Base-by-base conservation (phyloP, 92 coral and sea anemone genomes). In the Desmophyllum pertusum region DNA sequence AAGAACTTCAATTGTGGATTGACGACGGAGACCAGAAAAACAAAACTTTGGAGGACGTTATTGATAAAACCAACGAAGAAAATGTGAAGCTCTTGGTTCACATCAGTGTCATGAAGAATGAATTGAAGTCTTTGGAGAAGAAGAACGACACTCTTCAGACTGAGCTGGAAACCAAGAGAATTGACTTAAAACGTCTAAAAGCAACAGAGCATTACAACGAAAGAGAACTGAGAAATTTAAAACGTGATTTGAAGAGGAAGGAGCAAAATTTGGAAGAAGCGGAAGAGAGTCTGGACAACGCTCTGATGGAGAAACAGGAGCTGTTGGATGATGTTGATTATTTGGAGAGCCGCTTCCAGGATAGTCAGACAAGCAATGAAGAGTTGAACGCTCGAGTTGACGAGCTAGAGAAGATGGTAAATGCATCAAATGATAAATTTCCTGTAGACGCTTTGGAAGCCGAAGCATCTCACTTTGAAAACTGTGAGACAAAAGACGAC, bases 31-130 rank as follows among this genome's bases (percentile, higher is more conserved):
- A 59, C 65, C 2, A 59, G 2, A 15, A 59, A 5, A 59, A 59
- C 33, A 35, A 37, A 70, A 70, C 48, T n/a, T 35, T 70, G 75
- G 75, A 13, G 17, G 75, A 70, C 21, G 33, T 37, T 6, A 70
- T 41, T 70, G 41, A 70, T 30, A 70, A 70, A 70, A 70, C 6
- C 27, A 59, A 11, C 14, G 65, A 59, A 7, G 65, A 59, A 1
- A 59, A 59, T 59, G 65, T 59, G 35, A 59, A 59, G 11, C 35
- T 59, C 65, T 59, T 59, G 65, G 65, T 29, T 59, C 65, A 59
- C 33, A 59, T 59, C 43, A 78, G 75, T 21, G 45, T 59, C 40
- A 25, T 52, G 45, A 59, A 59, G 35, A 59, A 59, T 31, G 65
- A 59, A 25, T 21, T 59, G 35, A 27, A 59, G 27, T 31, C 15